Evolutionary conservation across 2,113 vertebrate genomes (phyloP).

Genomic region (Ciconia maguari): DNA sequence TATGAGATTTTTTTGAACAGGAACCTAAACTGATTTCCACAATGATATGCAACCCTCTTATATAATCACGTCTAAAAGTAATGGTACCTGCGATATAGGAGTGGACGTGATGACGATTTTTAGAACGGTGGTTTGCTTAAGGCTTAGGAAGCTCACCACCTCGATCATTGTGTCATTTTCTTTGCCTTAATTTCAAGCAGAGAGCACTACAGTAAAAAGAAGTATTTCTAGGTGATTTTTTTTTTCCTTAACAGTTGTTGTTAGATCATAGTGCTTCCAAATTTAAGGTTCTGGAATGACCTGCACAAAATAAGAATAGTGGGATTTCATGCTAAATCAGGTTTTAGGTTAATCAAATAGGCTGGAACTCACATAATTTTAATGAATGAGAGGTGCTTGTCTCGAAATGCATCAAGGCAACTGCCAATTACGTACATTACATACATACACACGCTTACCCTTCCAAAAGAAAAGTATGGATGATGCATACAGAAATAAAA

Average conservation of each 20-base stretch:
- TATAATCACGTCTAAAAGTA: neutral
- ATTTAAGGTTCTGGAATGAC: neutral
- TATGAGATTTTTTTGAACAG: neutral
- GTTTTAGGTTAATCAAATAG: neutral
- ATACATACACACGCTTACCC: neutral
- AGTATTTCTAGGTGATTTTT: neutral
- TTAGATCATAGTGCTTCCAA: neutral
- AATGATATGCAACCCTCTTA: neutral
- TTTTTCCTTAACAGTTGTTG: neutral
- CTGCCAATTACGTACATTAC: rapidly evolving
- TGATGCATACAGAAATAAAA: neutral
- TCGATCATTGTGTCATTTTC: neutral
- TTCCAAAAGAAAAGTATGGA: neutral
- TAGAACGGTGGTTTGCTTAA: neutral
- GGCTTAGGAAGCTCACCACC: neutral
- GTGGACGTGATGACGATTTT: neutral
- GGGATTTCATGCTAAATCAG: neutral
- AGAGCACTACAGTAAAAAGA: neutral
- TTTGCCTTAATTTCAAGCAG: neutral
- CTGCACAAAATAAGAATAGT: neutral
- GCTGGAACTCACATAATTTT: neutral
- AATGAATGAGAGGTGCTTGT: neutral
- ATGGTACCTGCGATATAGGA: neutral
- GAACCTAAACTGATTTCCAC: neutral
- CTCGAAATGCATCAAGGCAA: neutral